phyloP scores from a whole-genome alignment of 2,797 vertebrate species.

The Peromyscus melanophrys region DNA sequence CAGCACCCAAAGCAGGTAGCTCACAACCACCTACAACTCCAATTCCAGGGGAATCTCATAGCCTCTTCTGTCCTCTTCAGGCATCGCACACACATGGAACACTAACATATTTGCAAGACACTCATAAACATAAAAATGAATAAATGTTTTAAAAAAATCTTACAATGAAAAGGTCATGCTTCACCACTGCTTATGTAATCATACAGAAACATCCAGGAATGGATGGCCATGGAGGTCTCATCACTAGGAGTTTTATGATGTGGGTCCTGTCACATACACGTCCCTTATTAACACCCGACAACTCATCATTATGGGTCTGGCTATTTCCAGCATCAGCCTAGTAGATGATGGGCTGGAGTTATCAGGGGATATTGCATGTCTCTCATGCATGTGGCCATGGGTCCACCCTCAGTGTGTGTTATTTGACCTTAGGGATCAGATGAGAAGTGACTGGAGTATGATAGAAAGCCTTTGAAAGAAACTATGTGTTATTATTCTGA shows the following conservation, averaged over 20 bases:
- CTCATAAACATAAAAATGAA: not conserved
- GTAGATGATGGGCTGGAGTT: not conserved
- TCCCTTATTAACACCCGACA: not conserved
- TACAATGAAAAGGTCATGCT: no score
- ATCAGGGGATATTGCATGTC: no score
- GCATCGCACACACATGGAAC: not conserved
- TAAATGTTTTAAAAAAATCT: not conserved
- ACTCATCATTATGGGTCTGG: not conserved
- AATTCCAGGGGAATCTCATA: not conserved
- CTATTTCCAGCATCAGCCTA: not conserved
- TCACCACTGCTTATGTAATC: not conserved
- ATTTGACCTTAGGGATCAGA: conserved; percentile 30
- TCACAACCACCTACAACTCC: not conserved
- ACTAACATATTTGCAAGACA: not conserved
- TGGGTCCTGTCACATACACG: not conserved
- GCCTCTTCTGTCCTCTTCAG: not conserved
- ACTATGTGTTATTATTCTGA: not conserved
- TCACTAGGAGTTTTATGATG: not conserved
- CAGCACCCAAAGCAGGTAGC: not conserved
- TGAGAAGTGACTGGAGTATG: not conserved
- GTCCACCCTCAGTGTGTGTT: not conserved
- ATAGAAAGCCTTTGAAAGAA: not conserved
- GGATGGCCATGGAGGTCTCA: not conserved
- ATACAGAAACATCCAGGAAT: not conserved
- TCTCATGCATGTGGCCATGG: not conserved